These are phyloP conservation scores for Linnaemya tessellans DNA, from an alignment of 2,888 invertebrate species.

Conservation along the genomic window DNA sequence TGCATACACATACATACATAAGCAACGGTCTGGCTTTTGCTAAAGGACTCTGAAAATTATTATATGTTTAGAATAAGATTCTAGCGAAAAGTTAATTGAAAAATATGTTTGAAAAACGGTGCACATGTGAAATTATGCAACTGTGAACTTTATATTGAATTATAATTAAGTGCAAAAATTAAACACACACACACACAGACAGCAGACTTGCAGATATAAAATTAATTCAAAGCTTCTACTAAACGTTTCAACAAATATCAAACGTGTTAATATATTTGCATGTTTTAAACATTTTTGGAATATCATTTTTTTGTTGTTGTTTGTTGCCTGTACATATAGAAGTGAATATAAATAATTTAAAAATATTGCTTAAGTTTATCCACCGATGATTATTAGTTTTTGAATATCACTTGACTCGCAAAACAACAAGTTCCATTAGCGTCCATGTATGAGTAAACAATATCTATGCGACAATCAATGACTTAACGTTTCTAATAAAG, in stretches of 20 bases:
- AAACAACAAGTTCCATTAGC: constrained; percentile 42
- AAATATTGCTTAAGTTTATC: constrained; percentile 2
- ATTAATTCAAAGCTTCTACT: neutral
- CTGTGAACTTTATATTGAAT: constrained; percentile 4
- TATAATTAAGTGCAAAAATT: constrained; percentile 1
- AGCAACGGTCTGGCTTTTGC: neutral
- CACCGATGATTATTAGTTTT: constrained; percentile 19
- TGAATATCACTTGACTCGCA: constrained; percentile 31
- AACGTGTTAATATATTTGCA: constrained; percentile 15
- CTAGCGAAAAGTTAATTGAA: neutral
- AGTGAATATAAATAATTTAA: neutral
- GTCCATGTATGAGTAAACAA: neutral
- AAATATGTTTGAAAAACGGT: neutral
- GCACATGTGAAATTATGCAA: neutral
- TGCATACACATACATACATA: neutral
- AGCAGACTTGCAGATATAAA: neutral
- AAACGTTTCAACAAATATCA: neutral
- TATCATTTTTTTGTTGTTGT: neutral
- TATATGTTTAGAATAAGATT: neutral
- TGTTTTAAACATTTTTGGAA: neutral
- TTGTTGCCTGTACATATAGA: neutral
- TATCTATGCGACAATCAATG: constrained; percentile 40
- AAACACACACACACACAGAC: neutral
- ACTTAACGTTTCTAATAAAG: constrained; percentile 49
- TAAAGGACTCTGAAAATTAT: neutral